These are phyloP conservation scores for Xerus inauris DNA, from an alignment of 2,113 vertebrate species.

Conservation along the genomic window DNA sequence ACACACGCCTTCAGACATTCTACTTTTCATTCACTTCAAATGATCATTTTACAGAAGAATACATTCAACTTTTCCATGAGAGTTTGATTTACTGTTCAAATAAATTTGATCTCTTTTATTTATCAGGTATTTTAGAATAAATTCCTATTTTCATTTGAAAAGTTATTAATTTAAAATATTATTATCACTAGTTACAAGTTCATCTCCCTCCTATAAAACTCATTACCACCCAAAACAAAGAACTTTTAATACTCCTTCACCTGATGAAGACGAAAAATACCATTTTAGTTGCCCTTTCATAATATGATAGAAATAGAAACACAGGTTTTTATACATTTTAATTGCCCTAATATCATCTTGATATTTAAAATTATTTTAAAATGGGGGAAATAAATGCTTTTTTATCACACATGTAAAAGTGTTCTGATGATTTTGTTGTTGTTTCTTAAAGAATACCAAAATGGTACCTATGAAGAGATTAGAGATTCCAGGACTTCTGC, in stretches of 20 bases:
- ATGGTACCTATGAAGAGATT: background rate
- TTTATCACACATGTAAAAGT: background rate
- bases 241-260: constrained; percentile 53
- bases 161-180: constrained; percentile 56
- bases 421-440: background rate
- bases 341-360: too few species aligned
- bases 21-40: constrained; percentile 48
- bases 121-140: constrained; percentile 65
- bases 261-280: background rate
- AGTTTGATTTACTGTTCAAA: constrained; percentile 60
- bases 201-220: background rate
- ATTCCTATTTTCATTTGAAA: constrained; percentile 61
- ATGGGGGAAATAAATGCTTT: background rate
- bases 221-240: background rate
- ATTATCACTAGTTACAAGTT: constrained; percentile 58
- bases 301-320: constrained; percentile 7
- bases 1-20: constrained; percentile 61
- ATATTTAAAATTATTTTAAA: constrained; percentile 58
- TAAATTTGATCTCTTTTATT: constrained; percentile 52
- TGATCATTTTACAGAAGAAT: constrained; percentile 75
- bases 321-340: background rate
- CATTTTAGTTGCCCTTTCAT: constrained; percentile 51
- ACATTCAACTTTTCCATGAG: constrained; percentile 37
- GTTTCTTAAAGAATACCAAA: background rate
- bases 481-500: background rate